phyloP scores from a whole-genome alignment of 2,113 vertebrate species.

The Tyto alba region DNA sequence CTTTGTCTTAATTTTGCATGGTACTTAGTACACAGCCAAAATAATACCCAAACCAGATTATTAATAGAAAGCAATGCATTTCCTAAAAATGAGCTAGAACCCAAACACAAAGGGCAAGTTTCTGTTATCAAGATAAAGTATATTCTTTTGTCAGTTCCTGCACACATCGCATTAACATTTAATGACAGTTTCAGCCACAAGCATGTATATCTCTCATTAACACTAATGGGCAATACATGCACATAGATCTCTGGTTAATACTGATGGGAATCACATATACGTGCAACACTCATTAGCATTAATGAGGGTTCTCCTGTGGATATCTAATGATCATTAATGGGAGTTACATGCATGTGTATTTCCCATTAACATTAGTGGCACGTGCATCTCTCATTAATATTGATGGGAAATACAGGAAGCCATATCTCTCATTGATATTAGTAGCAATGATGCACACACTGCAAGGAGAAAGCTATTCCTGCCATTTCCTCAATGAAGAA shows the following conservation, averaged over 20 bases:
- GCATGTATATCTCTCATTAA: not conserved
- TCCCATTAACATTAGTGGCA: constrained; percentile 5
- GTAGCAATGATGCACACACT: not conserved
- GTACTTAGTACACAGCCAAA: not conserved
- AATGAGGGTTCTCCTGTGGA: constrained; percentile 2
- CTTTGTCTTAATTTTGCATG: not conserved
- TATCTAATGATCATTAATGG: constrained; percentile 33
- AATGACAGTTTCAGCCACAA: not conserved
- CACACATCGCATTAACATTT: not conserved
- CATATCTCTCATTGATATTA: not conserved
- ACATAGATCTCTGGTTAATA: not conserved
- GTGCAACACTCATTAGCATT: not conserved
- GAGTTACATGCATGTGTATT: not conserved
- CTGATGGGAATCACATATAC: not conserved
- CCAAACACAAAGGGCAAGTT: not conserved
- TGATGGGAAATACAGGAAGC: not conserved
- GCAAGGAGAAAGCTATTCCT: not conserved
- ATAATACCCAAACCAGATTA: not conserved
- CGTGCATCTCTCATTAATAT: not conserved
- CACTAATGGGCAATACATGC: not conserved
- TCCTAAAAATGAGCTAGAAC: not conserved
- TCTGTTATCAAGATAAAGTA: not conserved
- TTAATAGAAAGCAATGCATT: not conserved
- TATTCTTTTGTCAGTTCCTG: not conserved
- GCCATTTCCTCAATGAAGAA: not conserved